These are phyloP conservation scores for Anaspis maculata DNA, from an alignment of 2,888 invertebrate genomes.

Conservation along the genomic window DNA sequence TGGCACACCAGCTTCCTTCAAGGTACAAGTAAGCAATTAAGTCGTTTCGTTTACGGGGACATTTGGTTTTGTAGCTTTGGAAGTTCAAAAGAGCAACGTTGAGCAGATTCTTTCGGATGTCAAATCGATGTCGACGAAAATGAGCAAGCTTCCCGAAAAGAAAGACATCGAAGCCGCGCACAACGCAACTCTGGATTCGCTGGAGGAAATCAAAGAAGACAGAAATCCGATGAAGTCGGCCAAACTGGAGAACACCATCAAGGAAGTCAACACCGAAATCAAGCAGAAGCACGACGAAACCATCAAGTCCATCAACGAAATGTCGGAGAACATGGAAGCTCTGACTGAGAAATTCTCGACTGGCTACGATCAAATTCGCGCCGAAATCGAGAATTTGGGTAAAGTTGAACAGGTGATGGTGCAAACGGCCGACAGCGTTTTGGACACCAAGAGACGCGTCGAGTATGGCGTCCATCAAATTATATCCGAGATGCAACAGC, in stretches of 20 bases:
- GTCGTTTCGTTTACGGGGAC: too few species aligned
- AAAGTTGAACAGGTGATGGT: slow-evolving; percentile 72
- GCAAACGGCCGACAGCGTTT: slow-evolving; percentile 75
- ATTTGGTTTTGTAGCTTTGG: slow-evolving; percentile 23
- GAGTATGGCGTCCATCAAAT: slow-evolving; percentile 82
- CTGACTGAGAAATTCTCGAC: slow-evolving; percentile 48
- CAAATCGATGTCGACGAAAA: slow-evolving; percentile 25
- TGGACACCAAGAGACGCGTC: slow-evolving; percentile 74
- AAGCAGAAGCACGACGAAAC: slow-evolving; percentile 26
- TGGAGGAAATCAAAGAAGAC: slow-evolving; percentile 1
- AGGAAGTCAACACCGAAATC: slow-evolving; percentile 20
- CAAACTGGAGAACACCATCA: slow-evolving; percentile 4
- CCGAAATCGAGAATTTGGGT: slow-evolving; percentile 52
- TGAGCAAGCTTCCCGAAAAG: slow-evolving; percentile 41
- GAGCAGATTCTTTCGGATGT: slow-evolving; percentile 32
- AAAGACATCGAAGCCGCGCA: slow-evolving; percentile 49
- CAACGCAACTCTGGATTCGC: slow-evolving; percentile 47
- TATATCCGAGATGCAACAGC: slow-evolving; percentile 62
- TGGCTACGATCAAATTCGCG: slow-evolving; percentile 47
- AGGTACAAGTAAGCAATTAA: too few species aligned
- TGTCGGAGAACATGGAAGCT: slow-evolving; percentile 48
- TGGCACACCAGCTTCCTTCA: slow-evolving; percentile 34
- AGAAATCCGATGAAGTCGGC: slow-evolving; percentile 15
- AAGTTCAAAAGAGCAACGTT: slow-evolving; percentile 31
- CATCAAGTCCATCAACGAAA: slow-evolving; percentile 25